Evolutionary conservation across 2,797 vertebrate genomes (phyloP).

Genomic region (Platalea minor): DNA sequence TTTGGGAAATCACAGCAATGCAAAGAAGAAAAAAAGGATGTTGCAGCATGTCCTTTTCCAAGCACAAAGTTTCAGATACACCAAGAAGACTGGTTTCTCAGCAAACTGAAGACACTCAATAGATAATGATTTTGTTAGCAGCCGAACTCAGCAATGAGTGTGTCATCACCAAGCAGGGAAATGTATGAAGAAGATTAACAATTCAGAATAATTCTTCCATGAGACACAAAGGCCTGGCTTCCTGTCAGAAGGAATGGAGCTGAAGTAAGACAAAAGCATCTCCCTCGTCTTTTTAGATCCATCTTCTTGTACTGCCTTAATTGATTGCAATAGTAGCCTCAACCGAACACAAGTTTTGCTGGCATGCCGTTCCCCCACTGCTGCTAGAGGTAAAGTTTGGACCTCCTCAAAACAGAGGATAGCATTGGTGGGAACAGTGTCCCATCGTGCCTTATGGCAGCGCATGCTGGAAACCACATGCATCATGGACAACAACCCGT

Average conservation of each 20-base stretch:
- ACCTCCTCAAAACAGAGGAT: background rate
- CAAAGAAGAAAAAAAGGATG: background rate
- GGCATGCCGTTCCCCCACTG: background rate
- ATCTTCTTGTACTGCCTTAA: background rate
- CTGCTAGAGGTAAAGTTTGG: background rate
- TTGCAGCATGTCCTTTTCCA: background rate
- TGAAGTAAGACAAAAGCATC: slow-evolving; percentile 33
- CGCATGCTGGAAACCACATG: background rate
- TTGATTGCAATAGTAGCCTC: background rate
- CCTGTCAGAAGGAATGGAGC: slow-evolving; percentile 16
- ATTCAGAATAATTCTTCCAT: slow-evolving; percentile 16
- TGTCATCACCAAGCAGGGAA: slow-evolving; percentile 26
- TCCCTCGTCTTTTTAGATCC: background rate
- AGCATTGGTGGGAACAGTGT: background rate
- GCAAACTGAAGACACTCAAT: background rate
- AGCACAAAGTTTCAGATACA: background rate
- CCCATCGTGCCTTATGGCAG: rapidly evolving
- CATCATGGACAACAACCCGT: rapidly evolving
- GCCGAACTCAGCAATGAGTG: background rate
- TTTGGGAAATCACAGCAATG: background rate
- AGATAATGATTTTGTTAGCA: slow-evolving; percentile 51
- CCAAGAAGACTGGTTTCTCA: background rate
- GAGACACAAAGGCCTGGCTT: slow-evolving; percentile 23
- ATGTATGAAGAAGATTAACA: slow-evolving; percentile 23
- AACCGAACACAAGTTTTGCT: background rate